These are phyloP conservation scores for Plutella xylostella DNA, from an alignment of 2,888 invertebrate species.

Conservation along the genomic window DNA sequence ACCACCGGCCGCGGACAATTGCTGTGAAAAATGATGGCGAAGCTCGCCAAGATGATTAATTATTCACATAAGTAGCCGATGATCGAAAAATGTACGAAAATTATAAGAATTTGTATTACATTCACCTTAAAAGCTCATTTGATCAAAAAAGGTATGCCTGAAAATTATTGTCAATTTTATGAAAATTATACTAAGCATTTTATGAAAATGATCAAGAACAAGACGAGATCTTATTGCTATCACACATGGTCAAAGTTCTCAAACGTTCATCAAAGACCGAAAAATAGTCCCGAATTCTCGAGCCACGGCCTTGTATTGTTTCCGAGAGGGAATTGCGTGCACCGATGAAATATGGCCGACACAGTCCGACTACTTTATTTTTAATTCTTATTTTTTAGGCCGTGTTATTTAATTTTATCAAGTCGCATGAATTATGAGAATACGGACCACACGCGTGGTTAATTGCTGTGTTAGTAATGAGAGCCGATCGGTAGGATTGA, in stretches of 20 bases:
- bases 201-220: no score
- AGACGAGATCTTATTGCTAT: no score
- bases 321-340: slow-evolving; percentile 64
- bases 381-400: slow-evolving; percentile 54
- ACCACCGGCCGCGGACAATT: slow-evolving; percentile 5
- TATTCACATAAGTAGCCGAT: neutral
- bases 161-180: no score
- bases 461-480: slow-evolving; percentile 51
- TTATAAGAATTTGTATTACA: no score
- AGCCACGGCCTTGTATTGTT: slow-evolving; percentile 62
- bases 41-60: neutral
- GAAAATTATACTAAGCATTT: no score
- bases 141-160: no score
- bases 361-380: slow-evolving; percentile 53
- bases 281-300: slow-evolving; percentile 16
- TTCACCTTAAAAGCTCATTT: no score
- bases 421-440: slow-evolving; percentile 66
- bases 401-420: slow-evolving; percentile 69
- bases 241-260: no score
- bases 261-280: neutral
- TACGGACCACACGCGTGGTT: slow-evolving; percentile 62
- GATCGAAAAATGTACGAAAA: no score
- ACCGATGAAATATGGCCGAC: slow-evolving; percentile 63
- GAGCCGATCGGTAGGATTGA: no score
- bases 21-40: slow-evolving; percentile 3